Evolutionary conservation across 2,113 vertebrate species (phyloP).

Genomic region (Excalfactoria chinensis): DNA sequence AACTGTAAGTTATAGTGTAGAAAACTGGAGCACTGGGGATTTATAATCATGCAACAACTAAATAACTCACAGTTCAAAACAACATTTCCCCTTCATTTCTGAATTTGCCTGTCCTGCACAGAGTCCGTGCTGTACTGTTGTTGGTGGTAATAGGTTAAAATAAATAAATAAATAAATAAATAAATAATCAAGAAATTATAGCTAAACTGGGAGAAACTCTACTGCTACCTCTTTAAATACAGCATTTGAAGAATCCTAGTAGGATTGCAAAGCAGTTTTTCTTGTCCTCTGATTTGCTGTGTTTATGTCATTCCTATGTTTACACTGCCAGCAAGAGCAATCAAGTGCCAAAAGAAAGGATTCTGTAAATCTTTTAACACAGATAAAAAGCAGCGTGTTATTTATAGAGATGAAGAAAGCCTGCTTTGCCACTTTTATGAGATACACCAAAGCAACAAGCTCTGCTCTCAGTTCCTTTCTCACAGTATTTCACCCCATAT

Average conservation of each 20-base stretch:
- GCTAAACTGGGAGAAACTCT: neutral
- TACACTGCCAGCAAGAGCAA: neutral
- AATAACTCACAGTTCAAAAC: neutral
- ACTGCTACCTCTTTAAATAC: neutral
- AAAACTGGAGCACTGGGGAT: neutral
- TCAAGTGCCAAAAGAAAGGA: slow-evolving; percentile 20
- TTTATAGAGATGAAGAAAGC: slow-evolving; percentile 36
- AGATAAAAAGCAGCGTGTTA: slow-evolving; percentile 21
- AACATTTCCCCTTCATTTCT: neutral
- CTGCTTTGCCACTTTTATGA: slow-evolving; percentile 20
- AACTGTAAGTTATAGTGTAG: neutral
- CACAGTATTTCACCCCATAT: neutral
- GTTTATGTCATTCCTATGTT: neutral
- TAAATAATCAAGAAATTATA: neutral
- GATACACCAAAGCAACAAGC: neutral
- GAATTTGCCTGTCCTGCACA: neutral
- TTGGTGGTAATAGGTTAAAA: neutral
- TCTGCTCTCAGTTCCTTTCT: neutral
- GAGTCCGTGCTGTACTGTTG: neutral
- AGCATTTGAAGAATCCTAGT: neutral
- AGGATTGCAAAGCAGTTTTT: neutral
- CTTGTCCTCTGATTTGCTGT: slow-evolving; percentile 1
- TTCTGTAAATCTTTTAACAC: slow-evolving; percentile 43
- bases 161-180: neutral
- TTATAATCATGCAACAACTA: neutral